Conservation (phyloP, 1,140 invertebrate genomes). For the Drosophila sucinea region DNA sequence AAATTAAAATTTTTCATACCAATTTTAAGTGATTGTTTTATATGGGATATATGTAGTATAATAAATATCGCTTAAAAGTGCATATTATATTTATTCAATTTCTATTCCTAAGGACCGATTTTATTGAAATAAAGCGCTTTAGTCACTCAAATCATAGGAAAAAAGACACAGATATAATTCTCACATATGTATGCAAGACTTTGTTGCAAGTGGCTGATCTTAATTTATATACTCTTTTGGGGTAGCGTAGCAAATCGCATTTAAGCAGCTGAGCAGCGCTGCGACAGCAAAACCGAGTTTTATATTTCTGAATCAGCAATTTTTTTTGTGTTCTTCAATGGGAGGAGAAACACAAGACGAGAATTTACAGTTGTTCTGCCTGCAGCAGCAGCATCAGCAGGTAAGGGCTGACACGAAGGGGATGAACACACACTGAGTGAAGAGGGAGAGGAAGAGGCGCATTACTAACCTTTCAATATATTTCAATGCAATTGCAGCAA, state of each 20-base stretch:
- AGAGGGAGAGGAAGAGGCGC: conserved; percentile 18
- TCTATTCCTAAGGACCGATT: no score
- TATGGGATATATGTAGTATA: no score
- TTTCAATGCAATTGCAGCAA: no score
- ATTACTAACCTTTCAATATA: no score
- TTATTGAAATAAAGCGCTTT: no score
- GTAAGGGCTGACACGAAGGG: conserved; percentile 11
- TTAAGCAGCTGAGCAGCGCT: background rate
- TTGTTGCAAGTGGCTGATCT: background rate
- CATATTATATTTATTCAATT: no score
- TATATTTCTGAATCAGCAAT: conserved; percentile 55
- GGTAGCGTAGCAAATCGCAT: background rate
- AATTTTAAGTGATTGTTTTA: no score
- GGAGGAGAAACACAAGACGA: conserved; percentile 33
- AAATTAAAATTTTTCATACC: background rate
- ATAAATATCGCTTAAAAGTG: no score
- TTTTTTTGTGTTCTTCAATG: conserved; percentile 45
- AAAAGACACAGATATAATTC: no score
- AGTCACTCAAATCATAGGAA: no score
- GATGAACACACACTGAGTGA: background rate
- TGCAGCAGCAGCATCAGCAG: conserved; percentile 24
- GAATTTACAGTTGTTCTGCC: conserved; percentile 59
- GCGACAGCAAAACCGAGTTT: background rate
- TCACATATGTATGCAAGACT: no score
- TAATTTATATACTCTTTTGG: conserved; percentile 8